Conservation (phyloP, 2,797 vertebrate genomes). For the Chloroceryle inda region DNA sequence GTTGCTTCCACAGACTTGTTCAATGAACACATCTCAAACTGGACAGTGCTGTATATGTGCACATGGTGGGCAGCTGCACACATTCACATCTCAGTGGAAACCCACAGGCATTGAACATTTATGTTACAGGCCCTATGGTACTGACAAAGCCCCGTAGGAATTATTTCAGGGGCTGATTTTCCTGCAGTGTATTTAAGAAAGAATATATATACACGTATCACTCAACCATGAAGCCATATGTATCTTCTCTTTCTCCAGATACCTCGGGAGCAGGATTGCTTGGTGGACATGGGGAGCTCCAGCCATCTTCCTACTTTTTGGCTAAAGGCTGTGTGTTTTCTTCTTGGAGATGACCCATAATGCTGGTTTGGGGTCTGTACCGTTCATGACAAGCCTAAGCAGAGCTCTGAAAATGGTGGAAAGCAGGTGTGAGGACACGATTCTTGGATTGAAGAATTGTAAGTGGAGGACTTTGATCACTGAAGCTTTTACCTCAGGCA, state of each 20-base stretch:
- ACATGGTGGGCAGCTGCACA: background rate
- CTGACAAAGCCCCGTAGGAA: background rate
- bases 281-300: background rate
- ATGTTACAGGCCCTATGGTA: background rate
- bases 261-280: background rate
- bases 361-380: background rate
- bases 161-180: background rate
- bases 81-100: background rate
- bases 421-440: background rate
- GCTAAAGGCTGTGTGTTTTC: background rate
- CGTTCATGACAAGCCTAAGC: background rate
- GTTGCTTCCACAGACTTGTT: background rate
- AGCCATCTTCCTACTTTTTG: background rate
- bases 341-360: background rate
- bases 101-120: rapidly evolving
- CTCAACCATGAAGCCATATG: background rate
- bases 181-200: background rate
- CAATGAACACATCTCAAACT: background rate
- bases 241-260: background rate
- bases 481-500: background rate
- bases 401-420: rapidly evolving
- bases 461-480: background rate
- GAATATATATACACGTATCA: background rate
- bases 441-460: background rate
- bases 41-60: background rate